Evolutionary conservation across 2,113 vertebrate species (phyloP), one percentile per base, ranked within the genome.

Genomic region (Stercorarius parasiticus): DNA sequence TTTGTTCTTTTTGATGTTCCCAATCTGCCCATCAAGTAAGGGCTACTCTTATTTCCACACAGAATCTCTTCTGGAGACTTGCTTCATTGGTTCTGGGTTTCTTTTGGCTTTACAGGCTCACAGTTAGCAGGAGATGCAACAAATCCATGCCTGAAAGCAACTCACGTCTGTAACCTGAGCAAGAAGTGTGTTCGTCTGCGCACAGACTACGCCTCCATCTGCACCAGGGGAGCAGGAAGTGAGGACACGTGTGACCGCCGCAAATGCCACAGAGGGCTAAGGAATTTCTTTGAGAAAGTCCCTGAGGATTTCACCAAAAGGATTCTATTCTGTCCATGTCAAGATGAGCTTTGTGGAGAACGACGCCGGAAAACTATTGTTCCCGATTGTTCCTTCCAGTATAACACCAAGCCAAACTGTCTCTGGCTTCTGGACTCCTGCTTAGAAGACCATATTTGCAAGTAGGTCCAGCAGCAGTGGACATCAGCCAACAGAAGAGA

Each of bases 271-370:
- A 98, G 95, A 88, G 98, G 98, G n/a, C 98, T 99, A 70, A 98
- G 99, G 12, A 94, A 98, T 78, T 99, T 99, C 98, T 99, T 99
- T 22, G 99, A 99, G 96, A 99, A 98, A 25, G 98, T 99, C 16
- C 98, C 98, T 0, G 98, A 98, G 45, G 98, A 99, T 86, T 99
- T 99, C 85, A 99, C 98, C 12, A 99, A 99, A 69, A 98, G 98
- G n/a, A 98, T 99, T 87, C 98, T 99, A 23, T 99, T 99, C 97
- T 99, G 99, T 94, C 99, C 99, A 0, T 99, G 99, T 34, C 97
- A 98, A 3, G 99, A 99, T 97, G 98, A 98, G 10, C 88, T 98
- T 21, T 99, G 99, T 26, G 99, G 99, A 17, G 99, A 99, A 96
- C 98, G 99, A 15, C 98, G 99, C 10, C 98, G 99, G 83, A 99